phyloP scores from a whole-genome alignment of 2,113 vertebrate species.

The Poecilia latipinna region DNA sequence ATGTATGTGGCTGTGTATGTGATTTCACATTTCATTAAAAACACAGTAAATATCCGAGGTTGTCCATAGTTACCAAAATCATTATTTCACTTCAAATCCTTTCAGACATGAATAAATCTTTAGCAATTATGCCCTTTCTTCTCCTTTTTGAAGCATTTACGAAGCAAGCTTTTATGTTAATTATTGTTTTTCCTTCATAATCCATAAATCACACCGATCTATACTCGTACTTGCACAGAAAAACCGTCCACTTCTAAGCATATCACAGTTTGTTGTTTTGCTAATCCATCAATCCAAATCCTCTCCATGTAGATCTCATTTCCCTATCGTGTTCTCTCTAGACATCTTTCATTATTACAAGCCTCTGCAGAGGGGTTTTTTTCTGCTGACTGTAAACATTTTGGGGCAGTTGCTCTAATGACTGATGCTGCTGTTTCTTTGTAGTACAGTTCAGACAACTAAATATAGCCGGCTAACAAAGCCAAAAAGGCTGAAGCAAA shows the following conservation, averaged over 20 bases:
- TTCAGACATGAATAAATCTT: not conserved
- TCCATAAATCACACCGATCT: not conserved
- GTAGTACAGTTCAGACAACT: not conserved
- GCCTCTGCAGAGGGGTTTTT: not conserved
- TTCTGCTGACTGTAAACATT: constrained; percentile 1
- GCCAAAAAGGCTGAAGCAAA: not conserved
- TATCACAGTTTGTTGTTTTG: not conserved
- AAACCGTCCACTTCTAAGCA: not conserved
- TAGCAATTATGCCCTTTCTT: not conserved
- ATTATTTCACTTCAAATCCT: no score
- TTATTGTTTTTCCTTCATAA: not conserved
- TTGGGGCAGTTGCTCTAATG: not conserved
- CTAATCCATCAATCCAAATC: not conserved
- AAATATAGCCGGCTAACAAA: not conserved
- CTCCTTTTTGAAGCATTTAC: not conserved
- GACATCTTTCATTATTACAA: not conserved
- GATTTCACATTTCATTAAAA: no score
- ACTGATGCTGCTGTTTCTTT: not conserved
- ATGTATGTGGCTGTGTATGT: no score
- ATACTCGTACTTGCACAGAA: not conserved
- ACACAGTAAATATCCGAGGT: no score
- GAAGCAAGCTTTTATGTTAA: not conserved
- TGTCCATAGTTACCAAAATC: no score
- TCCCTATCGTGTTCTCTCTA: not conserved
- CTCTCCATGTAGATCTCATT: not conserved